phyloP scores from a whole-genome alignment of 2,797 vertebrate species.

The Apogon hyalosoma region DNA sequence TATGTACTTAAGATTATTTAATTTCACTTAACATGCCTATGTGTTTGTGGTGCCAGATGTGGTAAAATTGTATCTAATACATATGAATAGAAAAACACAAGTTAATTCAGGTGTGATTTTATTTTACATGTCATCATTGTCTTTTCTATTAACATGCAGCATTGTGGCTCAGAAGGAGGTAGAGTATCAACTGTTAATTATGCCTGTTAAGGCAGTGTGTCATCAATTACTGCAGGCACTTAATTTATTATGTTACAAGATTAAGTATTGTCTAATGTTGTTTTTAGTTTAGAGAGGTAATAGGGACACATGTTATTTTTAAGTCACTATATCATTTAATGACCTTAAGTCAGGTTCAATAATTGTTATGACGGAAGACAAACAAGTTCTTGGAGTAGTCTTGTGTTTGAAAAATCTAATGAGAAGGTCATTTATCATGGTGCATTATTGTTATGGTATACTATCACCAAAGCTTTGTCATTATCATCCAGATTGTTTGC shows the following conservation, averaged over 20 bases:
- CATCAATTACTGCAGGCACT: too few relatives aligned
- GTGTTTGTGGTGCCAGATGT: neutral
- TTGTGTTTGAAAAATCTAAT: neutral
- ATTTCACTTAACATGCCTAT: too few relatives aligned
- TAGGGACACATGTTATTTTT: too few relatives aligned
- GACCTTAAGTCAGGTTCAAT: too few relatives aligned
- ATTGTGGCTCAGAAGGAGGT: neutral
- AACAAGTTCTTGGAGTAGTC: neutral
- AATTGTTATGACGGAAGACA: neutral
- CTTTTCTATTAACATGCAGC: constrained; percentile 26
- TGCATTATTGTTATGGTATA: too few relatives aligned
- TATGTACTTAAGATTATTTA: too few relatives aligned
- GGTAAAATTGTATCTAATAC: neutral
- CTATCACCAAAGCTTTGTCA: too few relatives aligned
- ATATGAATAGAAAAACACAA: neutral
- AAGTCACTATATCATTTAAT: too few relatives aligned
- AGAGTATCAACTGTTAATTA: neutral
- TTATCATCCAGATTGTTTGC: constrained; percentile 7
- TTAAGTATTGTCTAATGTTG: too few relatives aligned
- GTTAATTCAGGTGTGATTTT: neutral
- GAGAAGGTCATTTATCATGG: neutral
- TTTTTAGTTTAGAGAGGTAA: too few relatives aligned
- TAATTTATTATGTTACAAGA: too few relatives aligned
- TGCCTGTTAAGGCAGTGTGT: neutral
- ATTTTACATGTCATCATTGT: neutral